Evolutionary conservation across 2,888 invertebrate genomes (phyloP).

Genomic region (Clepsis dumicolana): DNA sequence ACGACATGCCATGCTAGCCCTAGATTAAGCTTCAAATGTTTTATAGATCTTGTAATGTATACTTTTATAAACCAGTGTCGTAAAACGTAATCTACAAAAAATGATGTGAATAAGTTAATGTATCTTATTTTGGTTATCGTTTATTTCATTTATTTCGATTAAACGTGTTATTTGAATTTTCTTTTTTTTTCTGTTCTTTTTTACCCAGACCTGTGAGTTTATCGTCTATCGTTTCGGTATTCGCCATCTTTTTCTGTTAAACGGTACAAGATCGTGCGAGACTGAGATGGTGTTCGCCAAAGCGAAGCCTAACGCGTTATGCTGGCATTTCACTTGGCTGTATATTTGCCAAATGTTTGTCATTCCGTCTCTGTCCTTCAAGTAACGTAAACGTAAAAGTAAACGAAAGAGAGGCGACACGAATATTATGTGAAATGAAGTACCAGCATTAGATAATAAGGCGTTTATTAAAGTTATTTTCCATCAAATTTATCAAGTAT

Average conservation of each 20-base stretch:
- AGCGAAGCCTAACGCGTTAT: too few species aligned
- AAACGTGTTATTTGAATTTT: slow-evolving; percentile 44
- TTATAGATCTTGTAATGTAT: slow-evolving; percentile 27
- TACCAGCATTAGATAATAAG: too few species aligned
- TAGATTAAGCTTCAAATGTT: slow-evolving; percentile 32
- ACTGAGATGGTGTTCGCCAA: too few species aligned
- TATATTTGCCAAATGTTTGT: too few species aligned
- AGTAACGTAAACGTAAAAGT: too few species aligned
- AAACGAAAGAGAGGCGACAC: too few species aligned
- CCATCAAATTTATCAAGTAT: background rate
- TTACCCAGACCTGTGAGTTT: background rate
- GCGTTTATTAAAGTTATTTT: background rate
- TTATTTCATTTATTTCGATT: slow-evolving; percentile 52
- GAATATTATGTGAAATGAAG: too few species aligned
- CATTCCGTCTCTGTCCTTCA: too few species aligned
- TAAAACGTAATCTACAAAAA: slow-evolving; percentile 23
- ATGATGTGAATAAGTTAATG: slow-evolving; percentile 36
- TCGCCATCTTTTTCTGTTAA: too few species aligned
- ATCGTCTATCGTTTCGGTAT: too few species aligned
- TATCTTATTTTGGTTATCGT: slow-evolving; percentile 51
- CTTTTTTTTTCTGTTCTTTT: slow-evolving; percentile 23
- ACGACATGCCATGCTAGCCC: background rate
- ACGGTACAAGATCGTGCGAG: too few species aligned
- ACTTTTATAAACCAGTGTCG: slow-evolving; percentile 29
- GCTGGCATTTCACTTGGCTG: too few species aligned